These are phyloP conservation scores for Centrocercus urophasianus DNA, from an alignment of 2,113 vertebrate species.

Conservation along the genomic window DNA sequence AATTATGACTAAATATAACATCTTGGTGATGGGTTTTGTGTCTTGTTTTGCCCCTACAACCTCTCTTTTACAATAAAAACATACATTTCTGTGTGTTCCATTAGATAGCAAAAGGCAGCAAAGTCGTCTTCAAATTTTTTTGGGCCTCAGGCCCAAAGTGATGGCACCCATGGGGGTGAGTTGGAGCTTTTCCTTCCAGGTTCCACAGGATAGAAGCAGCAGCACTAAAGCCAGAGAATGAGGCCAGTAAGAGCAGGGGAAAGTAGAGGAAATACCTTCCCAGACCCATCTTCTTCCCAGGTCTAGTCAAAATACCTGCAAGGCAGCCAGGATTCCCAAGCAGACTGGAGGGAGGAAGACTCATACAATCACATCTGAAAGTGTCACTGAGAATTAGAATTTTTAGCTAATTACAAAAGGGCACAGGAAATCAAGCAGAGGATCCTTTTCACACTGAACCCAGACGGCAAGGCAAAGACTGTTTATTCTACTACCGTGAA, in stretches of 20 bases:
- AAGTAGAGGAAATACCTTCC: not conserved
- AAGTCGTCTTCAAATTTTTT: not conserved
- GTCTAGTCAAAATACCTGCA: not conserved
- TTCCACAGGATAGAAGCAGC: not conserved
- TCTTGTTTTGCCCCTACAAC: not conserved
- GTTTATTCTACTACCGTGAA: not conserved
- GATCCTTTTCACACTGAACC: not conserved
- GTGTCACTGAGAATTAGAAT: not conserved
- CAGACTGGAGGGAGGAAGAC: accelerated
- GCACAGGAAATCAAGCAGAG: not conserved
- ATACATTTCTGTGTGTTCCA: not conserved
- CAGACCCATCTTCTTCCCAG: not conserved
- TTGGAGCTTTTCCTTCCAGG: not conserved
- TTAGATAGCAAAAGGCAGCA: not conserved
- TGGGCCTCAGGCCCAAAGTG: not conserved
- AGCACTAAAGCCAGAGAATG: not conserved
- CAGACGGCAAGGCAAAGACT: not conserved
- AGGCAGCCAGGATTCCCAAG: not conserved
- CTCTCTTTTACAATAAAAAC: not conserved
- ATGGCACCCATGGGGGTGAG: not conserved
- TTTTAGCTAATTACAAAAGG: not conserved
- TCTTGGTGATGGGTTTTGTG: not conserved
- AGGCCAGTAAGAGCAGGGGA: not conserved
- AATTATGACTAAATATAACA: not conserved
- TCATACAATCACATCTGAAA: not conserved